These are phyloP conservation scores for Cephus cinctus DNA, from an alignment of 1,140 invertebrate genomes.

Conservation along the genomic window DNA sequence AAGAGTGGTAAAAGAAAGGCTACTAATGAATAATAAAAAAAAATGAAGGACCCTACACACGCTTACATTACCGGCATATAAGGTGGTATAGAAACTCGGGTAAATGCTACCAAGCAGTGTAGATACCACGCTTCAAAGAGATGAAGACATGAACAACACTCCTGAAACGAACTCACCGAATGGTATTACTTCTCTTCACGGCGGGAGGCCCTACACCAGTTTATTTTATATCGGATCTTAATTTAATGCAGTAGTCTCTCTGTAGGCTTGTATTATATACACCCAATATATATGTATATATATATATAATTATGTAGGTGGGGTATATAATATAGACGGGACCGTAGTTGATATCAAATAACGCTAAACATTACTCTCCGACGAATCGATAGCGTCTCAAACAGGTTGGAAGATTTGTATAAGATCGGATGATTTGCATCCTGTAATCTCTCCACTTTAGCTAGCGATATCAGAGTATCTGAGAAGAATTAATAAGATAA, in stretches of 20 bases:
- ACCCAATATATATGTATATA: slow-evolving; percentile 2
- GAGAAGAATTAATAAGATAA: no score
- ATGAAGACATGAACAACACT: slow-evolving; percentile 35
- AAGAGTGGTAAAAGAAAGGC: no score
- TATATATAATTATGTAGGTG: background rate
- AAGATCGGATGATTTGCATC: no score
- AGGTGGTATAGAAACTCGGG: no score
- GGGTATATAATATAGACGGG: slow-evolving; percentile 1
- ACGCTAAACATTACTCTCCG: background rate
- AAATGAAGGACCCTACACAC: no score
- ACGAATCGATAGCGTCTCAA: no score
- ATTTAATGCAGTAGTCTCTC: slow-evolving; percentile 27
- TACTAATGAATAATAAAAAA: no score
- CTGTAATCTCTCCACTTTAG: no score
- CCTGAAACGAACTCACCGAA: slow-evolving; percentile 22
- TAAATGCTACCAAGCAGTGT: slow-evolving; percentile 25
- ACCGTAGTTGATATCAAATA: slow-evolving; percentile 1
- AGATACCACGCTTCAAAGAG: slow-evolving; percentile 26
- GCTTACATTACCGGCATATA: no score
- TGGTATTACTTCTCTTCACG: slow-evolving; percentile 27
- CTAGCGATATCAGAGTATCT: no score
- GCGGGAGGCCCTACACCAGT: slow-evolving; percentile 20
- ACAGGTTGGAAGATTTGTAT: no score
- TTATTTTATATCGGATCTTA: slow-evolving; percentile 36
- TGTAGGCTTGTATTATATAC: slow-evolving; percentile 14